Conservation (phyloP, 2,797 vertebrate species). For the Artibeus lituratus region DNA sequence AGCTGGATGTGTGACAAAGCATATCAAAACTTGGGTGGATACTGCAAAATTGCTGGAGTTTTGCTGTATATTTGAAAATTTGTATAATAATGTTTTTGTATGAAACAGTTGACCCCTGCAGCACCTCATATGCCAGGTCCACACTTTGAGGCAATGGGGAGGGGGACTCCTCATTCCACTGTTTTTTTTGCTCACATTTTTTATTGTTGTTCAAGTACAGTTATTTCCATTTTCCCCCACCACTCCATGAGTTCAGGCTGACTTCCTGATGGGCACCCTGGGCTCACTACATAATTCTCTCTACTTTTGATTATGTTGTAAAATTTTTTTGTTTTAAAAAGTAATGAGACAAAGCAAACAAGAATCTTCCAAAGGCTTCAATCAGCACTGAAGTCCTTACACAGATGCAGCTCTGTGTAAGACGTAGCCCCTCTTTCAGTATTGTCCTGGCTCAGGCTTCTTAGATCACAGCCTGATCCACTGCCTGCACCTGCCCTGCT, state of each 20-base stretch:
- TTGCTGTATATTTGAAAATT: background rate
- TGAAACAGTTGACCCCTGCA: background rate
- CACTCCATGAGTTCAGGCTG: background rate
- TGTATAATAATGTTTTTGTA: background rate
- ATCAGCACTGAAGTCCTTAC: background rate
- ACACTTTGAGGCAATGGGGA: background rate
- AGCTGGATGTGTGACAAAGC: background rate
- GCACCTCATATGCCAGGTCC: background rate
- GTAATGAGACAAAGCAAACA: background rate
- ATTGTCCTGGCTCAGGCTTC: background rate
- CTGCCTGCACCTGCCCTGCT: accelerated
- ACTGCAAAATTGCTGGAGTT: background rate
- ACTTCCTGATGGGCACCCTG: background rate
- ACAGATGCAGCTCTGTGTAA: background rate
- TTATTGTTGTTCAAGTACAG: no score
- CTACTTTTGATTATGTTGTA: background rate
- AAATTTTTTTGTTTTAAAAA: background rate
- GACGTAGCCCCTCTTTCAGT: background rate
- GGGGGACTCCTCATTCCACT: background rate
- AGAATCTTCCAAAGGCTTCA: background rate
- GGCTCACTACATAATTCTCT: background rate
- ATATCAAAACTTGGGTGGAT: no score
- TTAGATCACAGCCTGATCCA: background rate
- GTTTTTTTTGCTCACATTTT: background rate
- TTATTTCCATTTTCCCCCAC: no score